phyloP scores from a whole-genome alignment of 2,888 invertebrate species.

The Punctoribates punctum region DNA sequence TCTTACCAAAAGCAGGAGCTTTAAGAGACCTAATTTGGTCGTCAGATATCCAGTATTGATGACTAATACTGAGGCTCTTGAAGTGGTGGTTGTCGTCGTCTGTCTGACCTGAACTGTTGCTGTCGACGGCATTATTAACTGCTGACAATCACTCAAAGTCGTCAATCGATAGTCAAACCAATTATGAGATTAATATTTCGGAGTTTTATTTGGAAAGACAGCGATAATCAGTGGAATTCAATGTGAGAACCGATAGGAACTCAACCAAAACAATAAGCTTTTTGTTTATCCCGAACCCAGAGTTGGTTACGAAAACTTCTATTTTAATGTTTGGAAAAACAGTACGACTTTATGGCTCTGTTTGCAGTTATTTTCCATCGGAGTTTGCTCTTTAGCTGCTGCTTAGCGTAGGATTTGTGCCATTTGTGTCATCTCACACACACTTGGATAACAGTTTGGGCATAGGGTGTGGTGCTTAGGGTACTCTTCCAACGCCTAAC shows the following conservation, averaged over 20 bases:
- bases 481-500: no score
- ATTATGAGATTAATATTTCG: neutral
- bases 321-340: no score
- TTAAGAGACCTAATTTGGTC: constrained; percentile 71
- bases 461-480: neutral
- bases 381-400: constrained; percentile 9
- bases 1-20: constrained; percentile 73
- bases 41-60: constrained; percentile 76
- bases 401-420: neutral
- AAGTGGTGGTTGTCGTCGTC: constrained; percentile 62
- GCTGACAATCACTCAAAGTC: neutral
- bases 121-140: constrained; percentile 38
- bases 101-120: constrained; percentile 42
- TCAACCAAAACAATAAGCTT: neutral
- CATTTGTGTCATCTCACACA: no score
- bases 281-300: no score
- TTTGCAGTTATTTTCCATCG: neutral
- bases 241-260: neutral
- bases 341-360: no score
- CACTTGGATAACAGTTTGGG: no score
- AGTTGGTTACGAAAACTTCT: no score
- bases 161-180: neutral
- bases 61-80: constrained; percentile 69
- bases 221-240: no score
- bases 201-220: no score